These are phyloP conservation scores for Motacilla tschutschensis DNA, from an alignment of 2,113 vertebrate genomes.

Conservation along the genomic window DNA sequence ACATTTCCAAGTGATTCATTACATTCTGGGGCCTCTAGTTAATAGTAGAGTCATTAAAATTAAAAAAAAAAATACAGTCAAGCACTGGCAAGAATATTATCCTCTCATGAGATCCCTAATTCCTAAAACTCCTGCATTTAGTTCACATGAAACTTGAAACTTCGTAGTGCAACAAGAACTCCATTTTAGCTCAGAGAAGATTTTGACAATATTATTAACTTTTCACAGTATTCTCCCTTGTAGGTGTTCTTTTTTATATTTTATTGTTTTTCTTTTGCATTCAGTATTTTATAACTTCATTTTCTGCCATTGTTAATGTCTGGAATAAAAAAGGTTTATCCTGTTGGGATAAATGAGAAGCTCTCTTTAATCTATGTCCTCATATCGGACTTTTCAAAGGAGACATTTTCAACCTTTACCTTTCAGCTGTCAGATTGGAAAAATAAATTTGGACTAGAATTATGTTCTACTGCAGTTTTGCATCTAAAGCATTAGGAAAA, in stretches of 20 bases:
- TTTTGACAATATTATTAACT: neutral
- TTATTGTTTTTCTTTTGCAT: neutral
- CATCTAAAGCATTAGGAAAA: neutral
- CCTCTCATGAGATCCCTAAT: neutral
- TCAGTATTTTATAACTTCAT: neutral
- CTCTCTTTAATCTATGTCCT: neutral
- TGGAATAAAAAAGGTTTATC: neutral
- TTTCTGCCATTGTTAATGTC: neutral
- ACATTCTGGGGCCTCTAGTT: neutral
- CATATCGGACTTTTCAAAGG: neutral
- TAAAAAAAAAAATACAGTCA: neutral
- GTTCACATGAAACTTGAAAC: neutral
- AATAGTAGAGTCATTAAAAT: neutral
- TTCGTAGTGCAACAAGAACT: neutral
- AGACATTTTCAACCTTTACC: neutral
- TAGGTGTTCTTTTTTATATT: neutral
- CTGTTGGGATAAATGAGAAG: neutral
- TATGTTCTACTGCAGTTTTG: neutral
- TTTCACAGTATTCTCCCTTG: neutral
- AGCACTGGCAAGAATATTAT: neutral
- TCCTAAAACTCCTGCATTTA: neutral
- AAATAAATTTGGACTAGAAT: neutral
- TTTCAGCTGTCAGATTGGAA: neutral
- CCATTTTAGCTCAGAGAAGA: neutral
- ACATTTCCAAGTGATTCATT: slow-evolving; percentile 17